Conservation (phyloP, 2,888 invertebrate species). For the Scaptomyza polygonia region DNA sequence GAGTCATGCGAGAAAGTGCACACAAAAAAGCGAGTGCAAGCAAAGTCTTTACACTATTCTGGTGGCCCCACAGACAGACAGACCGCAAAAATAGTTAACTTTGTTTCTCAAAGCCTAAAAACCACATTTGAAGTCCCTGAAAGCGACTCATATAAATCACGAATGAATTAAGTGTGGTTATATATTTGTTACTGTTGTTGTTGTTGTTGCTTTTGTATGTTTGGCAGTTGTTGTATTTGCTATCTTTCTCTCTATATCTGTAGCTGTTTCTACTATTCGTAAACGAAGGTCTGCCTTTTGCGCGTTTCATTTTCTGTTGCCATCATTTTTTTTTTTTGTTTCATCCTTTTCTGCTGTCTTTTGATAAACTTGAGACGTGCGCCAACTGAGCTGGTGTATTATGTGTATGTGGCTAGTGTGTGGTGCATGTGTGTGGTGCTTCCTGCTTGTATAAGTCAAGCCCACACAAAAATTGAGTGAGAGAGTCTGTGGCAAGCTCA, state of each 20-base stretch:
- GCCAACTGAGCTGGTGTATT: conserved; percentile 45
- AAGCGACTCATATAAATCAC: conserved; percentile 79
- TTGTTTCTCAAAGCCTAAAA: conserved; percentile 33
- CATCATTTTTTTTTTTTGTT: conserved; percentile 1
- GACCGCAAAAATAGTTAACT: conserved; percentile 73
- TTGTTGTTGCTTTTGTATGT: conserved; percentile 10
- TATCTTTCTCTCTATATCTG: conserved; percentile 26
- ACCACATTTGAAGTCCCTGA: conserved; percentile 72
- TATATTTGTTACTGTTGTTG: conserved; percentile 20
- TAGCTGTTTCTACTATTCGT: conserved; percentile 19
- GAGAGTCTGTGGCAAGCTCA: conserved; percentile 20
- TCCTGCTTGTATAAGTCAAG: conserved; percentile 69
- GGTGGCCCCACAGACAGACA: conserved; percentile 1
- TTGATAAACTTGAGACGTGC: conserved; percentile 80
- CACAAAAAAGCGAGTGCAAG: conserved; percentile 33
- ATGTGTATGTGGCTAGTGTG: conserved; percentile 31
- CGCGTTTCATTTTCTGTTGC: conserved; percentile 38
- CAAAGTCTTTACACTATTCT: conserved; percentile 59
- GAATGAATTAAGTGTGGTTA: conserved; percentile 79
- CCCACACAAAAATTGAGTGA: conserved; percentile 45
- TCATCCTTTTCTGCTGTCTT: conserved; percentile 41
- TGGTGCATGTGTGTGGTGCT: conserved; percentile 44
- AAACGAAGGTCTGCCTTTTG: conserved; percentile 19
- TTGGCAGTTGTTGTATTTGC: conserved; percentile 36
- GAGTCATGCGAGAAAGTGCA: conserved; percentile 34